Conservation (phyloP, 2,797 vertebrate species). For the Dermochelys coriacea region DNA sequence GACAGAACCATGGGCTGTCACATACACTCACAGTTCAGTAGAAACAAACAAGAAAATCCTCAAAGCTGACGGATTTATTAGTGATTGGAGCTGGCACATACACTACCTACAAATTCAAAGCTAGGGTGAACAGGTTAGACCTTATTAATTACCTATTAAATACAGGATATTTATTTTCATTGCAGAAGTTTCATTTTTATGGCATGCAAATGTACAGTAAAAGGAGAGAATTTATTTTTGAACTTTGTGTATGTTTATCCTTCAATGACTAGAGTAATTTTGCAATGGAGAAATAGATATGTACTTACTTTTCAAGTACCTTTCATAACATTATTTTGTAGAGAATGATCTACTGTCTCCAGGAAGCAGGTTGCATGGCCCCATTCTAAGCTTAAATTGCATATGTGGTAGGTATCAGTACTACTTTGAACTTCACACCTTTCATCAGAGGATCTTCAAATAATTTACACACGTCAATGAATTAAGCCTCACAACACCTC, state of each 20-base stretch:
- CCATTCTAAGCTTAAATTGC: conserved; percentile 20
- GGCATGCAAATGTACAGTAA: neutral
- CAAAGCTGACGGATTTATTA: conserved; percentile 78
- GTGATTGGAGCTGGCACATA: conserved; percentile 77
- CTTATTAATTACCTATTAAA: conserved; percentile 77
- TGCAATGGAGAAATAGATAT: neutral
- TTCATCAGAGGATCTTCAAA: neutral
- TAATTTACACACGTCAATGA: neutral
- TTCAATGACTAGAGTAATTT: neutral
- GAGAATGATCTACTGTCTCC: neutral
- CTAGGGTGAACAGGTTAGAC: conserved; percentile 38
- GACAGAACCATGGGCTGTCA: conserved; percentile 82
- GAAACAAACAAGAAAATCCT: conserved; percentile 77
- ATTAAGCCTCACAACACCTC: neutral
- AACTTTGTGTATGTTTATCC: neutral
- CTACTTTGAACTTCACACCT: neutral
- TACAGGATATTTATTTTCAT: neutral
- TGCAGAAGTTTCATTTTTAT: neutral
- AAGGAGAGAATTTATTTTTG: neutral
- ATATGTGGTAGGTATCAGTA: conserved; percentile 33
- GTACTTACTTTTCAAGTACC: neutral
- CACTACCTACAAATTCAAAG: conserved; percentile 60
- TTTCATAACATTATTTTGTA: conserved; percentile 20
- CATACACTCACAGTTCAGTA: conserved; percentile 78
- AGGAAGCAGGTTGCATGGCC: neutral